These are phyloP conservation scores for Junonia oenone DNA, from an alignment of 2,888 invertebrate species.

Conservation along the genomic window DNA sequence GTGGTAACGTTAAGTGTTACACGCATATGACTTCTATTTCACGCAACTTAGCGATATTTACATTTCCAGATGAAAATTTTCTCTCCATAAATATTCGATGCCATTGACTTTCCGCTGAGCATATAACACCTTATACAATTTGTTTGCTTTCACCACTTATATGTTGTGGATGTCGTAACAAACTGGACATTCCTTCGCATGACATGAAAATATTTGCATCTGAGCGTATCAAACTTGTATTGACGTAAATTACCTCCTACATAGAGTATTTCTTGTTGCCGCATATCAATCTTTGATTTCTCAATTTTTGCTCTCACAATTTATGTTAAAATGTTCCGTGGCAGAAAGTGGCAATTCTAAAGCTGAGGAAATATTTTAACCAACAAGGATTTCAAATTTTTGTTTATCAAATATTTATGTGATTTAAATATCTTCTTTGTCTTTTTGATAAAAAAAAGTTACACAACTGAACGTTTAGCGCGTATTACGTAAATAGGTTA, in stretches of 20 bases:
- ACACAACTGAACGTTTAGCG: background rate
- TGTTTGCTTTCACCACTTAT: conserved; percentile 62
- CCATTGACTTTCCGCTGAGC: conserved; percentile 20
- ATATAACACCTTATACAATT: conserved; percentile 50
- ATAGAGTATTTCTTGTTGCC: background rate
- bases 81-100: conserved; percentile 31
- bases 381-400: too few species aligned
- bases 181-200: conserved; percentile 20
- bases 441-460: background rate
- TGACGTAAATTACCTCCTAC: background rate
- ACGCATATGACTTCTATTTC: background rate
- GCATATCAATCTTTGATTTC: background rate
- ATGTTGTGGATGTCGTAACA: conserved; percentile 48
- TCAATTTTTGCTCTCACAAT: background rate
- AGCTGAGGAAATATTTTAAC: too few species aligned
- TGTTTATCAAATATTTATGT: too few species aligned
- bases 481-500: conserved; percentile 1
- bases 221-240: background rate
- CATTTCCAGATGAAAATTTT: conserved; percentile 24
- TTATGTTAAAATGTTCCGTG: background rate
- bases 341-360: too few species aligned
- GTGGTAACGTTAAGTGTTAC: background rate
- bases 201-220: conserved; percentile 9
- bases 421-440: background rate
- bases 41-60: background rate